Base-by-base conservation (phyloP, 2,888 invertebrate genomes). In the Phengaris arion region DNA sequence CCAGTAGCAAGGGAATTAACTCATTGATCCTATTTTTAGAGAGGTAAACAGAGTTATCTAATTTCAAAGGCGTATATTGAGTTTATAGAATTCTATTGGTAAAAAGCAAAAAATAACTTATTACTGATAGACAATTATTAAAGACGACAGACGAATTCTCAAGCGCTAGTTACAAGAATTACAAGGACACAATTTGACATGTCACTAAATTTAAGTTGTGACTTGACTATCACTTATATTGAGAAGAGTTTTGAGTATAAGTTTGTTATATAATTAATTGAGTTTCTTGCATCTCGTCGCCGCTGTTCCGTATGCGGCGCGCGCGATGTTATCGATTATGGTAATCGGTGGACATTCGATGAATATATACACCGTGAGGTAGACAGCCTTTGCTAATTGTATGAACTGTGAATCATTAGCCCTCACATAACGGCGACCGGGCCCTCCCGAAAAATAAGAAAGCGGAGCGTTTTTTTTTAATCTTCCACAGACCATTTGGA, bases 311-410 rank as follows among this genome's bases (percentile, higher is more conserved):
- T 91, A 92, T 92, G 93, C 92, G 88, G 86, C 87, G 87, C 92
- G 90, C 86, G 86, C 89, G 86, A 86, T 89, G 87, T 83, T 90
- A 90, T 92, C 92, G 91, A 91, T 92, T 93, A 93, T 93, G 93
- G 91, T 93, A 93, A 93, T 93, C 93, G 86, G 81, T 89, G 86
- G 85, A 91, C 93, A 92, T 91, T 91, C 92, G 93, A 92, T 93
- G 92, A 93, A 93, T 93, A 91, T 88, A 91, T 91, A 91, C 89
- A 88, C 84, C 86, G 86, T 83, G 84, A 92, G 93, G 93, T 93
- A 89, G 91, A 92, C 93, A 93, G 92, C 93, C 93, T 93, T 91
- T 91, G 90, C 93, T 93, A 93, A 93, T 93, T 93, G 92, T 91
- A 87, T 91, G 90, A 90, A 91, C 92, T 83, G 86, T 91, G 92